Conservation (phyloP, 2,888 invertebrate species). For the Drosophila greeni region DNA sequence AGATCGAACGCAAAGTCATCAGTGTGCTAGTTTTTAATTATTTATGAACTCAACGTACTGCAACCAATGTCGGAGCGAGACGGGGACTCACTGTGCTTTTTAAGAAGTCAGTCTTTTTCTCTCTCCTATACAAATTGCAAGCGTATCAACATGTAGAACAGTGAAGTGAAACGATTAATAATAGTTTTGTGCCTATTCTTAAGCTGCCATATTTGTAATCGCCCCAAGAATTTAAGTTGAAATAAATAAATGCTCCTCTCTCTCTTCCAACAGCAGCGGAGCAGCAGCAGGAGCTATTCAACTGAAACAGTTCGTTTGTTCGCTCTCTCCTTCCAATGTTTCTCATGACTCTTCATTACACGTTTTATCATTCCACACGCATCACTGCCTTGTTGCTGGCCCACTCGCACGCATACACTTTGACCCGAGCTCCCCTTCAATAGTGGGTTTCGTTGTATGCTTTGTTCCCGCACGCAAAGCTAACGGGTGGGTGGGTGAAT, state of each 20-base stretch:
- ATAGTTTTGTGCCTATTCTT: conserved; percentile 48
- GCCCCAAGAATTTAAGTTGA: conserved; percentile 18
- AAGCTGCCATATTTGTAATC: conserved; percentile 58
- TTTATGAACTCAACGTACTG: conserved; percentile 74
- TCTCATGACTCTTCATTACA: conserved; percentile 43
- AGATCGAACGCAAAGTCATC: conserved; percentile 3
- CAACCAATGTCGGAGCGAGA: conserved; percentile 80
- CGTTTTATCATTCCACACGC: conserved; percentile 57
- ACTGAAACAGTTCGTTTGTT: conserved; percentile 43
- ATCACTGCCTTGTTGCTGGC: conserved; percentile 51
- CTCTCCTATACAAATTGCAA: conserved; percentile 80
- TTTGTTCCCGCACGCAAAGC: conserved; percentile 52
- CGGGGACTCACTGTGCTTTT: conserved; percentile 79
- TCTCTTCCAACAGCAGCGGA: conserved; percentile 25
- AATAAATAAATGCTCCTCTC: conserved; percentile 46
- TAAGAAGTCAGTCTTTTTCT: conserved; percentile 80
- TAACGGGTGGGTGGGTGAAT: conserved; percentile 35
- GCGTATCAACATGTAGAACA: conserved; percentile 75
- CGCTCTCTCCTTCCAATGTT: conserved; percentile 48
- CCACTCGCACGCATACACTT: conserved; percentile 57
- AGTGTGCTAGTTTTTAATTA: conserved; percentile 27
- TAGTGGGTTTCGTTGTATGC: conserved; percentile 21
- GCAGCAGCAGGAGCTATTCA: conserved; percentile 27
- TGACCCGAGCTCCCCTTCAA: conserved; percentile 34
- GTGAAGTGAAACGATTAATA: conserved; percentile 21